These are phyloP conservation scores for Aplocera efformata DNA, from an alignment of 2,888 invertebrate species.

Conservation along the genomic window DNA sequence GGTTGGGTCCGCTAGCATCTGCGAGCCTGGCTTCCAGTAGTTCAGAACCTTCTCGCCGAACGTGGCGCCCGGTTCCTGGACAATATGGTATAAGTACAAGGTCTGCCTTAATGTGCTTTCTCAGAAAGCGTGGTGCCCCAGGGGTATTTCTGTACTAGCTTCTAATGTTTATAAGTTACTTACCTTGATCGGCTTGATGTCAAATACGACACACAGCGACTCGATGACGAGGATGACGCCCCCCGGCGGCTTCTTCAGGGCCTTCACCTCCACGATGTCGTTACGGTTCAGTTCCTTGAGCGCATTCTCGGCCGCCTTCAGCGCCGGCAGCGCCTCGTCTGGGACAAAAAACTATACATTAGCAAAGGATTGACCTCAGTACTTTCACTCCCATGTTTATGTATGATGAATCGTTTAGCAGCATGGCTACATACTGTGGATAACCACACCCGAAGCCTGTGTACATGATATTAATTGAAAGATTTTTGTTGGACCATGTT, in stretches of 20 bases:
- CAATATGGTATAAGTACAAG: too few relatives aligned
- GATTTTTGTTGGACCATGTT: too few relatives aligned
- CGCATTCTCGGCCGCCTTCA: constrained; percentile 91
- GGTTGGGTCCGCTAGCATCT: constrained; percentile 89
- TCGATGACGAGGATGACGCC: constrained; percentile 92
- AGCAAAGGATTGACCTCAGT: too few relatives aligned
- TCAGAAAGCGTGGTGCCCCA: too few relatives aligned
- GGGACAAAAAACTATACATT: constrained; percentile 9
- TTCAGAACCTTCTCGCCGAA: constrained; percentile 92
- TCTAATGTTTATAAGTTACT: too few relatives aligned
- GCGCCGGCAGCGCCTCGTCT: constrained; percentile 91
- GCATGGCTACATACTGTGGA: too few relatives aligned
- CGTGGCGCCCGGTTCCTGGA: constrained; percentile 80
- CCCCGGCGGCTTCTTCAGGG: constrained; percentile 94
- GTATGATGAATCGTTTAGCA: too few relatives aligned
- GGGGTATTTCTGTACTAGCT: too few relatives aligned
- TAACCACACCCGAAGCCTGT: too few relatives aligned
- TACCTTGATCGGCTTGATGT: constrained; percentile 87
- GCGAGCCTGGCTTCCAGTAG: constrained; percentile 94
- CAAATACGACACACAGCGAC: constrained; percentile 90
- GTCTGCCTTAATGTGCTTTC: too few relatives aligned
- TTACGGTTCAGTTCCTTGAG: constrained; percentile 94
- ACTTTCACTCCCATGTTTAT: too few relatives aligned
- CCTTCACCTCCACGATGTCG: constrained; percentile 94
- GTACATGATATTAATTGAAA: too few relatives aligned